Evolutionary conservation across 2,113 vertebrate species (phyloP), one percentile per base, ranked within the genome.

Genomic region (Catharus minimus): DNA sequence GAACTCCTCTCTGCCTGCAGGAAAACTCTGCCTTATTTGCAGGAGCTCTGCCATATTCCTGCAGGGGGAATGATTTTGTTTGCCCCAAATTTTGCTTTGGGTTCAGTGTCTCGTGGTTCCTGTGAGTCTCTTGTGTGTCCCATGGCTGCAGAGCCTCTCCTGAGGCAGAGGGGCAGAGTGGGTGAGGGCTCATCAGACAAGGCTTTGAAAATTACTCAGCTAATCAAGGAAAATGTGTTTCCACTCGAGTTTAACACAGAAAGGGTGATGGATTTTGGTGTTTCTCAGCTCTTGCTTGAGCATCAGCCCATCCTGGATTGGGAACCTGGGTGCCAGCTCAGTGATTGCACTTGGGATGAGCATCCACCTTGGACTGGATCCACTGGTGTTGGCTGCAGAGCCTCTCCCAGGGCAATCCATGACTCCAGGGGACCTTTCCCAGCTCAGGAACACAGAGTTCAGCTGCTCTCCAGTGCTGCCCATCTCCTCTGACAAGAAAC

Each of bases 401-500:
- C 28, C 43, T 64, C 39, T 78, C 52, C 73, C 60, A 39, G 60
- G 26, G 47, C n/a, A 52, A 9, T 11, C 15, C 3, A 5, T n/a
- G 61, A 4, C 36, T 91, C 7, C 19, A 23, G 39, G 18, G 47
- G 36, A 27, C 20, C 56, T 88, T 64, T 52, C 23, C 72, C 74
- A 39, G 66, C 66, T 56, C 26, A 6, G 83, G 47, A 56, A n/a
- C 38, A 24, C 14, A 0, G 41, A 60, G 43, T 66, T 92, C 46
- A 89, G 16, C 53, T 33, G 46, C 58, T 76, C 32, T 55, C 57
- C 66, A 69, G 28, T 20, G 78, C 79, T 77, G 11, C 61, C 61
- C 83, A 64, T 83, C 77, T 84, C 49, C 73, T 78, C 50, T 65
- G 74, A 67, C 21, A 19, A 41, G 93, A 92, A 94, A 96, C 55